These are phyloP conservation scores for Leucoraja erinaceus DNA, from an alignment of 2,113 vertebrate genomes.

Conservation along the genomic window DNA sequence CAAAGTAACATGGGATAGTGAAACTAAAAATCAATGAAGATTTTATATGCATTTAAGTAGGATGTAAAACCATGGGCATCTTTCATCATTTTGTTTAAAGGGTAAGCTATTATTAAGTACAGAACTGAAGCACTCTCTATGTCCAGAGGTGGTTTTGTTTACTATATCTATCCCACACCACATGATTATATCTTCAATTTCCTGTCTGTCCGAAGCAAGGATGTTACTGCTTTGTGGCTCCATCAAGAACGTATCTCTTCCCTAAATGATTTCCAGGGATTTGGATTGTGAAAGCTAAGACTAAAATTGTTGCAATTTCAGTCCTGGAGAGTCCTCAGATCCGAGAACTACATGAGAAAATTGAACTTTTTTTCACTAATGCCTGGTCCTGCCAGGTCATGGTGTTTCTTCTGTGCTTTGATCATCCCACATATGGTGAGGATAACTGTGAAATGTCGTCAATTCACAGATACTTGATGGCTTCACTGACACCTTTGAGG, in stretches of 20 bases:
- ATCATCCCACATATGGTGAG: background rate
- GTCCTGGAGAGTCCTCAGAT: background rate
- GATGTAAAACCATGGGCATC: background rate
- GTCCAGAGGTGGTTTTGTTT: background rate
- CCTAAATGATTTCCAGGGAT: background rate
- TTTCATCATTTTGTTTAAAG: slow-evolving; percentile 1
- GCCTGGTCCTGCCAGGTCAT: background rate
- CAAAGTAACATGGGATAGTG: background rate
- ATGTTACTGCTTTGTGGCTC: background rate
- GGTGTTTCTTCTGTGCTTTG: background rate
- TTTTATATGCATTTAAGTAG: background rate
- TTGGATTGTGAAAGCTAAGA: background rate
- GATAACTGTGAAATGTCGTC: background rate
- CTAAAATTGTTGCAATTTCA: background rate
- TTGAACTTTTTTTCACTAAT: slow-evolving; percentile 2
- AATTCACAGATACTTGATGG: background rate
- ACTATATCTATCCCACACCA: background rate
- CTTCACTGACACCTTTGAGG: background rate
- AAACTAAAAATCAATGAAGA: slow-evolving; percentile 6
- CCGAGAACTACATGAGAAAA: background rate
- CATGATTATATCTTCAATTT: background rate
- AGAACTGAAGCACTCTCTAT: background rate
- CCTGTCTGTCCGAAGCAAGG: background rate
- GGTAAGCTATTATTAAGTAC: background rate
- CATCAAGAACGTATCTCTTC: background rate